Conservation (phyloP, 2,797 vertebrate genomes). For the Phrynocephalus guinanensis region DNA sequence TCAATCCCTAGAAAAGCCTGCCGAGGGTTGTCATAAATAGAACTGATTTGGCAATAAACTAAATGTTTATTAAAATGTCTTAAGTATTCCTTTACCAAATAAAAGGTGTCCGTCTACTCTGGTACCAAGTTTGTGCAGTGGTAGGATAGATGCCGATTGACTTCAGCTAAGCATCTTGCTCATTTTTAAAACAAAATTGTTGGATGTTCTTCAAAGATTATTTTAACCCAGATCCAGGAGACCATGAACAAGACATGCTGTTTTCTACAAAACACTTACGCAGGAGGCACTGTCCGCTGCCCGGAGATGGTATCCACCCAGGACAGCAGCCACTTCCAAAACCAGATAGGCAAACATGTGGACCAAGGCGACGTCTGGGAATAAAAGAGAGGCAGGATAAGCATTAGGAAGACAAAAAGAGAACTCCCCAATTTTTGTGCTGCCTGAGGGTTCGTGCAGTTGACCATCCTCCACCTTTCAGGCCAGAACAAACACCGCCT, state of each 20-base stretch:
- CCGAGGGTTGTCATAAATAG: no score
- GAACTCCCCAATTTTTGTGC: neutral
- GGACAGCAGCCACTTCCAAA: constrained; percentile 81
- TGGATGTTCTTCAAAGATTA: neutral
- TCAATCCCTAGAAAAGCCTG: no score
- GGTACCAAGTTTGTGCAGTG: neutral
- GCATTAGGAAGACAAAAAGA: neutral
- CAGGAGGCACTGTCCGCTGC: constrained; percentile 79
- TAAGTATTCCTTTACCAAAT: neutral
- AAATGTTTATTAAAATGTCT: neutral
- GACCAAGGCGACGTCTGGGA: constrained; percentile 78
- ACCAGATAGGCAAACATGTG: constrained; percentile 80
- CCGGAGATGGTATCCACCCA: constrained; percentile 78
- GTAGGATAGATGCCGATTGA: neutral
- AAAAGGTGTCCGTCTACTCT: neutral
- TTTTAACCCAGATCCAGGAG: neutral
- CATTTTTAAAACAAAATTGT: neutral
- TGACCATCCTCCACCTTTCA: neutral
- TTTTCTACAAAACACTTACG: constrained; percentile 73
- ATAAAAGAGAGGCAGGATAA: constrained; percentile 20
- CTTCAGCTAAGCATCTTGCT: no score
- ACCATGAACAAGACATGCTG: neutral
- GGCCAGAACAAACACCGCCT: neutral
- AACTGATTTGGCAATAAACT: no score
- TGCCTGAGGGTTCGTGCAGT: neutral